Base-by-base conservation (phyloP, 2,797 vertebrate species). In the Ceryle rudis region DNA sequence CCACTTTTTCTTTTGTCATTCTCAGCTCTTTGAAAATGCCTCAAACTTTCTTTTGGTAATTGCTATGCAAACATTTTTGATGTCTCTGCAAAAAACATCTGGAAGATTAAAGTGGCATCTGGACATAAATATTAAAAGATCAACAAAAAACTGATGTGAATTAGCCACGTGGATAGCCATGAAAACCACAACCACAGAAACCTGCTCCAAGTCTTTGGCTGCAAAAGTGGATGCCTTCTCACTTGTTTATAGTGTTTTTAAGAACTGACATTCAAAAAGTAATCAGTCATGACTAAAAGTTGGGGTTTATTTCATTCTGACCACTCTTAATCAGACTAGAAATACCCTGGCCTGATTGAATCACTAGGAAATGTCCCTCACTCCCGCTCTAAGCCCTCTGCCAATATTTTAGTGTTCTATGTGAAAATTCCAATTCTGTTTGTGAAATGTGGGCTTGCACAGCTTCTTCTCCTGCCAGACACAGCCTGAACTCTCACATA, bases 81-180 rank as follows among this genome's bases (percentile, higher is more conserved):
- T 87, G 86, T 89, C 78, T 93, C 31, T 89, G 52, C 19, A 86
- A 90, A 90, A 94, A 95, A 92, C 95, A 96, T 94, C 95, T 97
- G 95, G 93, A 96, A 77, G 15, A 41, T 94, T 94, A 65, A n/a
- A 85, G 44, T 61, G 47, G 35, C 95, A 97, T 96, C 95, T 97
- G 96, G 91, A 62, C 44, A 84, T 97, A 95, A 97, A 97, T 97
- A 97, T 93, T 96, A 77, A 96, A 97, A 95, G 44, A 93, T 82
- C 73, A 74, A 94, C 86, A 87, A 69, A 93, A 95, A 26, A 55
- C 73, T 64, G 64, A 93, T 37, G 61, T 70, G 88, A 94, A 89
- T 94, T 92, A 90, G n/a, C 60, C 49, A 31, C 82, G 90, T 89
- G 77, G 41, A 23, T 92, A 94, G 31, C 77, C 83, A 71, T 92